Base-by-base conservation (phyloP, 2,113 vertebrate genomes). In the Leptobrachium leishanense region DNA sequence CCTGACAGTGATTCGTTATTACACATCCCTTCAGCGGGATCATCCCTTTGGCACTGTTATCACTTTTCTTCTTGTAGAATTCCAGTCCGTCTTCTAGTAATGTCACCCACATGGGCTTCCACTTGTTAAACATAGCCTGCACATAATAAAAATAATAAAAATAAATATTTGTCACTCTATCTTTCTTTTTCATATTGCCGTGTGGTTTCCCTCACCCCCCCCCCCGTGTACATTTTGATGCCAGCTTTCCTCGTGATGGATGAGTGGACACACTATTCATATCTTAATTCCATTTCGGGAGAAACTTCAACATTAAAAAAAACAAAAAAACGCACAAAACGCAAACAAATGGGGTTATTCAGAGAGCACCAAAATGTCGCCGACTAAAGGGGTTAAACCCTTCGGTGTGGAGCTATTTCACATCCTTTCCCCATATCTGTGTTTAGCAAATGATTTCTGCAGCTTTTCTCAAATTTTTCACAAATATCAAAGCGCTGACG, bases 31-130 rank as follows among this genome's bases (percentile, higher is more conserved):
- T 98, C 3, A 99, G 84, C 2, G 98, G 97, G 68, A 99, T 91
- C 96, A 99, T 98, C 72, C 96, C 98, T 90, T 98, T 99, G 42
- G 98, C 94, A 64, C 89, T 95, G 44, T 70, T 90, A 81, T 99
- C 97, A 42, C 90, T 93, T 88, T 98, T 99, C 87, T 95, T 93
- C 84, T 98, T 98, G 82, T 95, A 99, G 90, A 95, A 96, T 82
- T 99, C 96, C 79, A 99, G 82, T 41, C 90, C 96, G 15, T 99
- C 98, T 74, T 99, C 98, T 74, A 95, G 91, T 53, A 99, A 84
- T 63, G 96, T 94, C 0, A 95, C 94, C 98, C 98, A 99, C 90
- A 97, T 91, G 0, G 92, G 91, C 73, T 94, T 99, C 98, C 97
- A 99, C 72, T 94, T 93, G 82, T 95, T 98, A 82, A 99, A 94